Conservation (phyloP, 2,797 vertebrate genomes). For the Epinephelus awoara region DNA sequence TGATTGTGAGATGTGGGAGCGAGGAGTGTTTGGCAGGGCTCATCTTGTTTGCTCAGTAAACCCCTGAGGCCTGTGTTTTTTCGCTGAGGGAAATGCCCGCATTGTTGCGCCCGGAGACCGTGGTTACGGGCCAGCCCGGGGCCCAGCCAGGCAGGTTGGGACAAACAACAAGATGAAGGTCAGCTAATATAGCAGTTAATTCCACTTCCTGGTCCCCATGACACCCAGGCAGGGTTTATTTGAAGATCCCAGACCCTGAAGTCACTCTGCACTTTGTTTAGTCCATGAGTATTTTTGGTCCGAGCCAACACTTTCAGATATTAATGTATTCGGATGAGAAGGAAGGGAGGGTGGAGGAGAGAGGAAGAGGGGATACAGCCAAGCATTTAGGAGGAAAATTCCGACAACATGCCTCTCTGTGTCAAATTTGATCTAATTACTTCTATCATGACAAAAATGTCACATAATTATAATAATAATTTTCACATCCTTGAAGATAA, state of each 20-base stretch:
- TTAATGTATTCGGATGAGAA: slow-evolving; percentile 92
- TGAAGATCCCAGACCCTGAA: slow-evolving; percentile 99
- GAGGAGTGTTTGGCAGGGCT: slow-evolving; percentile 85
- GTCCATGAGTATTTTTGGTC: slow-evolving; percentile 81
- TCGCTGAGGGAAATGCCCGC: slow-evolving; percentile 91
- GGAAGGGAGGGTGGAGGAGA: slow-evolving; percentile 58
- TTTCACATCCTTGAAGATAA: neutral
- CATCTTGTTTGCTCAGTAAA: slow-evolving; percentile 98
- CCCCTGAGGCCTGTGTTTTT: slow-evolving; percentile 88
- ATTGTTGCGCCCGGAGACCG: slow-evolving; percentile 95
- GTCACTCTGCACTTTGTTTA: slow-evolving; percentile 94
- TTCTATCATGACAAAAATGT: neutral
- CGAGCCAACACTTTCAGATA: slow-evolving; percentile 93
- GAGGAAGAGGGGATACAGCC: slow-evolving; percentile 12
- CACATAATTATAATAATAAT: neutral
- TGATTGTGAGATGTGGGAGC: slow-evolving; percentile 89
- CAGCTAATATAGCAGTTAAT: slow-evolving; percentile 97
- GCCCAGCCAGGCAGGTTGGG: slow-evolving; percentile 92
- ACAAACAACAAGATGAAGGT: slow-evolving; percentile 97
- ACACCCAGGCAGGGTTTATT: slow-evolving; percentile 96
- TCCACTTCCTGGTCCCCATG: slow-evolving; percentile 97
- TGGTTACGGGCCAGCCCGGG: slow-evolving; percentile 95
- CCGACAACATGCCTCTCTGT: neutral
- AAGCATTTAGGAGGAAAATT: slow-evolving; percentile 28
- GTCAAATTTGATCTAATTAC: slow-evolving; percentile 7